Evolutionary conservation across 2,888 invertebrate genomes (phyloP), one percentile per base, ranked within the genome.

Genomic region (Lamellibrachia satsuma): DNA sequence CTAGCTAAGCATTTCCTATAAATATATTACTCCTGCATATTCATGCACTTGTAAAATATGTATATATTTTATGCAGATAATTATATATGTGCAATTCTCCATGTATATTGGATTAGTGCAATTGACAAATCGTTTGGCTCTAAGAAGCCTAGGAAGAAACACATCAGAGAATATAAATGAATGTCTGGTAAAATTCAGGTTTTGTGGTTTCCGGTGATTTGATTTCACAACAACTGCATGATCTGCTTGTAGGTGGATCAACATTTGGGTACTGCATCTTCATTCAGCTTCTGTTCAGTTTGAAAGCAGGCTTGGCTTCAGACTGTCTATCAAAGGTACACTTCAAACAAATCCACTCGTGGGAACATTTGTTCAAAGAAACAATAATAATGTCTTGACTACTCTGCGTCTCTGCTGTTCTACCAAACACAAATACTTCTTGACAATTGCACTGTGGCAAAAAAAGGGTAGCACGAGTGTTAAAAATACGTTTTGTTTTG

Each of bases 181-280:
- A 91, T 39, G 22, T 52, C 51, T 91, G 91, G 52, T 91, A 91
- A 91, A 91, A n/a, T 91, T 9, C 11, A 52, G 27, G 27, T 11
- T 7, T 52, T 91, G n/a, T 91, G 22, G 2, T 75, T 22, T 75
- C 22, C 75, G 22, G n/a, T 22, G 22, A 75, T 75, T 75, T 75
- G 22, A 75, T 11, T 75, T 22, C 75, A 15, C 6, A 22, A 75
- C 75, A 75, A 15, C 22, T 75, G 75, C n/a, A 75, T 75, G 11
- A n/a, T 75, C 22, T 75, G 22, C 75, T 15, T 93, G 7, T 93
- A 96, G 96, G 95, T 90, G 92, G 94, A n/a, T 94, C 96, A 7
- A 95, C 95, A 1, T 95, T 95, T 94, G 96, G 96, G 3, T 96
- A 95, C 94, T 95, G 96, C 93, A 95, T 96, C 39, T 95, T 96